These are phyloP conservation scores for Drosophila quadrilineata DNA, from an alignment of 1,140 invertebrate genomes.

Conservation along the genomic window DNA sequence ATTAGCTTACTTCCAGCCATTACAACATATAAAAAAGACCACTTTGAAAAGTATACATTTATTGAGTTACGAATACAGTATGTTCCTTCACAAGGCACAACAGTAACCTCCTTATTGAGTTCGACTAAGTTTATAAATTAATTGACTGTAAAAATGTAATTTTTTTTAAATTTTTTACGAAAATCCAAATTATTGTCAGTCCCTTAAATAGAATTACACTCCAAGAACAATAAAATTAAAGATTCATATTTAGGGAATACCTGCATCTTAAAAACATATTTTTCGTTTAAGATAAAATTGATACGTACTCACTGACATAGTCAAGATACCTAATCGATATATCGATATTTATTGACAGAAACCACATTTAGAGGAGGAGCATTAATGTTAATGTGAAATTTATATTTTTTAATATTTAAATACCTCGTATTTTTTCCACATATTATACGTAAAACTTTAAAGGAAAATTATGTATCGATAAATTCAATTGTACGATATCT, in stretches of 20 bases:
- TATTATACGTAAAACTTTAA: no score
- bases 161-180: constrained; percentile 41
- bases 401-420: no score
- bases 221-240: constrained; percentile 43
- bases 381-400: no score
- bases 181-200: constrained; percentile 35
- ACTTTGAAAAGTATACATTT: constrained; percentile 20
- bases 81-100: constrained; percentile 57
- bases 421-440: no score
- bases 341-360: constrained; percentile 10
- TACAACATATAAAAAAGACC: constrained; percentile 51
- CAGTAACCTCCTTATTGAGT: constrained; percentile 53
- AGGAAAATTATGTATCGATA: no score
- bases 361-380: no score
- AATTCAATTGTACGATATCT: no score
- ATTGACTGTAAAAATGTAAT: constrained; percentile 26
- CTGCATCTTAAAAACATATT: background rate
- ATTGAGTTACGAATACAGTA: constrained; percentile 42
- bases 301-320: no score
- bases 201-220: constrained; percentile 28
- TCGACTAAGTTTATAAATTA: constrained; percentile 47
- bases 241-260: constrained; percentile 10
- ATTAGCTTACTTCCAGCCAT: constrained; percentile 19
- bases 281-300: no score
- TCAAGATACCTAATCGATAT: background rate